Conservation (phyloP, 2,113 vertebrate species). For the Chiloscyllium plagiosum region DNA sequence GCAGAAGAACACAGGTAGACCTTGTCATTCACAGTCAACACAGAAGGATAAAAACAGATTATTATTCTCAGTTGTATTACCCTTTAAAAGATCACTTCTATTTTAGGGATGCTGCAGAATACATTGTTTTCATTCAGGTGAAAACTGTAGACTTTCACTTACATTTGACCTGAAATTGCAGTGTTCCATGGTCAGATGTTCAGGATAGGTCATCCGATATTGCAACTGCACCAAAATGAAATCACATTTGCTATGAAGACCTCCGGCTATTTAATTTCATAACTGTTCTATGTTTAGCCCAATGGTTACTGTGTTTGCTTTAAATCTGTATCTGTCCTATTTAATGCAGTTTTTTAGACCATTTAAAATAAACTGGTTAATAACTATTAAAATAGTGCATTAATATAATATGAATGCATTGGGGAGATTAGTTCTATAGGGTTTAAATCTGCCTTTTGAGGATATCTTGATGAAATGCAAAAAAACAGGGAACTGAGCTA, state of each 20-base stretch:
- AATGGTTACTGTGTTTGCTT: neutral
- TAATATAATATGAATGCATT: neutral
- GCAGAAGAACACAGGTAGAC: conserved; percentile 5
- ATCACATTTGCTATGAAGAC: neutral
- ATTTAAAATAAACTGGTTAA: conserved; percentile 18
- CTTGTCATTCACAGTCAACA: conserved; percentile 31
- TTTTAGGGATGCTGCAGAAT: neutral
- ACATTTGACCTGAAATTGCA: neutral
- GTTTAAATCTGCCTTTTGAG: conserved; percentile 3
- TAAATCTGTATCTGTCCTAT: conserved; percentile 14
- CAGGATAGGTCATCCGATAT: neutral
- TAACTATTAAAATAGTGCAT: conserved; percentile 20
- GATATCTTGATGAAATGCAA: neutral
- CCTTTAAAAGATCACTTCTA: conserved; percentile 21
- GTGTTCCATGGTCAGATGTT: neutral
- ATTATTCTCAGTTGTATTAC: conserved; percentile 18
- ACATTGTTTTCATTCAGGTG: neutral
- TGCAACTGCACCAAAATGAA: conserved; percentile 6
- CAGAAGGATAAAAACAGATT: neutral
- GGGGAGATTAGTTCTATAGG: conserved; percentile 22
- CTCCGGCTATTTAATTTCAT: neutral
- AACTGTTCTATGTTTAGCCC: neutral
- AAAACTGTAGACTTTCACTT: conserved; percentile 8
- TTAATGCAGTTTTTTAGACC: conserved; percentile 1
- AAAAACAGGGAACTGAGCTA: neutral